Evolutionary conservation across 2,797 vertebrate genomes (phyloP).

Genomic region (Chiloscyllium punctatum): DNA sequence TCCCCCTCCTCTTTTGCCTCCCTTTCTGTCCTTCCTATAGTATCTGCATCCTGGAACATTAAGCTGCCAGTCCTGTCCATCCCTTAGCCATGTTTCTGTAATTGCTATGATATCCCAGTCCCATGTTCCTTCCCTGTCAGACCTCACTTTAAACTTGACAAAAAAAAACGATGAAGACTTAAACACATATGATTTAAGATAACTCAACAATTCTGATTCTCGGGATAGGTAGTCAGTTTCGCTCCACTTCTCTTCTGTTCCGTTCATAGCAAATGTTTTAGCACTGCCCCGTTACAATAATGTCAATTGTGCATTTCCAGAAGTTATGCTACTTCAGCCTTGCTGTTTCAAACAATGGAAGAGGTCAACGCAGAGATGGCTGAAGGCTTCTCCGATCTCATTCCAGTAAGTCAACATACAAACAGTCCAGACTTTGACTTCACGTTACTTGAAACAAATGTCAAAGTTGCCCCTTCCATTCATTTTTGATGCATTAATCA

Average conservation of each 20-base stretch:
- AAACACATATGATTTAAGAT: neutral
- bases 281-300: neutral
- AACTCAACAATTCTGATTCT: neutral
- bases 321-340: neutral
- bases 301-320: neutral
- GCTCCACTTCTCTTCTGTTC: neutral
- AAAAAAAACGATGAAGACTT: neutral
- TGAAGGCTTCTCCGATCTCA: neutral
- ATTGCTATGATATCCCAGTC: too few relatives aligned
- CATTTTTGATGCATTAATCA: neutral
- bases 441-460: neutral
- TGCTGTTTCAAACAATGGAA: neutral
- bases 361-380: neutral
- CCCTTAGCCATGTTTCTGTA: too few relatives aligned
- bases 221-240: neutral
- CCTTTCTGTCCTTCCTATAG: too few relatives aligned
- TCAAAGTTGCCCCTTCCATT: neutral
- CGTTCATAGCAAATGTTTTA: neutral
- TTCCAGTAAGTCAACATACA: neutral
- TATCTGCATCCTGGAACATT: too few relatives aligned
- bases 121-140: too few relatives aligned
- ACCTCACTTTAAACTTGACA: neutral
- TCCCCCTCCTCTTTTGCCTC: too few relatives aligned
- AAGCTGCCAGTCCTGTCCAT: too few relatives aligned
- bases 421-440: neutral